phyloP scores from a whole-genome alignment of 2,888 invertebrate genomes.

The Mycalesis mineus region DNA sequence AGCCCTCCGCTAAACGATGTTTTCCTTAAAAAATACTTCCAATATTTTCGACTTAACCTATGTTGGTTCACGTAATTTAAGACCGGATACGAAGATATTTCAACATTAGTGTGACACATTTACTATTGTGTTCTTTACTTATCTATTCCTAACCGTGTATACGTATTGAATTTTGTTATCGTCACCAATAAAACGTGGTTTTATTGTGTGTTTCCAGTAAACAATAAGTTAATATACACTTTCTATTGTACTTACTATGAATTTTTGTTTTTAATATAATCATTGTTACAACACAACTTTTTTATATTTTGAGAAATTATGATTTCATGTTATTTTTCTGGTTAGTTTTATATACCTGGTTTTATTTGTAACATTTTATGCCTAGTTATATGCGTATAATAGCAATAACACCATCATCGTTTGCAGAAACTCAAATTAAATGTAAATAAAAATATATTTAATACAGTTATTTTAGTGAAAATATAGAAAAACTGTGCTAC shows the following conservation, averaged over 20 bases:
- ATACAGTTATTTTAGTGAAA: constrained; percentile 19
- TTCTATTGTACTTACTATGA: no score
- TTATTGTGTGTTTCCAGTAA: neutral
- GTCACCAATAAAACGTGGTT: neutral
- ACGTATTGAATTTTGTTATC: neutral
- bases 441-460: neutral
- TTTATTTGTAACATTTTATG: no score
- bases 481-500: constrained; percentile 39
- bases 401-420: no score
- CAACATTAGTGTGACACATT: constrained; percentile 63
- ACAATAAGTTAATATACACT: no score
- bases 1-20: constrained; percentile 41
- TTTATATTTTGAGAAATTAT: no score
- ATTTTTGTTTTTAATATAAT: no score
- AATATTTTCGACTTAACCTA: constrained; percentile 57
- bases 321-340: neutral
- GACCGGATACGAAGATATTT: constrained; percentile 68
- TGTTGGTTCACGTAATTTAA: constrained; percentile 66
- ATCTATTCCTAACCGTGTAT: neutral
- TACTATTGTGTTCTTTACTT: constrained; percentile 1
- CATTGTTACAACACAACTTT: no score
- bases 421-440: no score
- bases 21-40: constrained; percentile 51
- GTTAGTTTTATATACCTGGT: no score
- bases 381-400: no score